Conservation (phyloP, 1,140 invertebrate species). For the Ceratosolen fusciceps region DNA sequence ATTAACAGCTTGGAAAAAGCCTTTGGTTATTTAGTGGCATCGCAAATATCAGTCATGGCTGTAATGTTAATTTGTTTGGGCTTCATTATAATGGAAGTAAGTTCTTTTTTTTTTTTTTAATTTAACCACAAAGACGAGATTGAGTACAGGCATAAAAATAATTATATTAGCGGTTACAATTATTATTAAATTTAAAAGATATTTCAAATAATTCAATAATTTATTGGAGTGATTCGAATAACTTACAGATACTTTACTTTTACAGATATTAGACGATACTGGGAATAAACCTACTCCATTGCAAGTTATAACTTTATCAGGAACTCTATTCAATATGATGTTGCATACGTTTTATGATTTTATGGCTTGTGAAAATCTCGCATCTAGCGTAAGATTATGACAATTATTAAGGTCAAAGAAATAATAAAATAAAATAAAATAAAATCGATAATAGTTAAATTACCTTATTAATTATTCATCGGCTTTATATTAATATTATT, state of each 20-base stretch:
- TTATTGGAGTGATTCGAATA: background rate
- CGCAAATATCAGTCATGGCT: slow-evolving; percentile 17
- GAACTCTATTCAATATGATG: background rate
- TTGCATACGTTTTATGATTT: slow-evolving; percentile 20
- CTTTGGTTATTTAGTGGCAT: slow-evolving; percentile 1
- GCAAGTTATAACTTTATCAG: background rate
- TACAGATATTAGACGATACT: background rate
- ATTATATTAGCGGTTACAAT: background rate
- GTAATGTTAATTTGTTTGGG: slow-evolving; percentile 15
- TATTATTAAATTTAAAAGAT: background rate
- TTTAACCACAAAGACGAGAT: too few relatives aligned
- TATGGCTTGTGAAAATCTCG: slow-evolving; percentile 21
- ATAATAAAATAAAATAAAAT: background rate
- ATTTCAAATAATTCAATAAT: background rate
- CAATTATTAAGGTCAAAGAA: background rate
- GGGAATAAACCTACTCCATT: background rate
- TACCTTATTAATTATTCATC: background rate
- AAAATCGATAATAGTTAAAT: background rate
- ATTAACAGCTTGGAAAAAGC: background rate
- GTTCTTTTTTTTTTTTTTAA: background rate
- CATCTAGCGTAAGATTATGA: slow-evolving; percentile 4
- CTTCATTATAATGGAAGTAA: slow-evolving; percentile 20
- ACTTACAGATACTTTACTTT: background rate
- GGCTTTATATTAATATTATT: too few relatives aligned
- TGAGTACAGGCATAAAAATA: too few relatives aligned